A percentile compares a stretch with the other conserved stretches of the same genome.
Evolutionary conservation across 2,888 invertebrate genomes (phyloP).

Genomic region (Cephus rjabovi): DNA sequence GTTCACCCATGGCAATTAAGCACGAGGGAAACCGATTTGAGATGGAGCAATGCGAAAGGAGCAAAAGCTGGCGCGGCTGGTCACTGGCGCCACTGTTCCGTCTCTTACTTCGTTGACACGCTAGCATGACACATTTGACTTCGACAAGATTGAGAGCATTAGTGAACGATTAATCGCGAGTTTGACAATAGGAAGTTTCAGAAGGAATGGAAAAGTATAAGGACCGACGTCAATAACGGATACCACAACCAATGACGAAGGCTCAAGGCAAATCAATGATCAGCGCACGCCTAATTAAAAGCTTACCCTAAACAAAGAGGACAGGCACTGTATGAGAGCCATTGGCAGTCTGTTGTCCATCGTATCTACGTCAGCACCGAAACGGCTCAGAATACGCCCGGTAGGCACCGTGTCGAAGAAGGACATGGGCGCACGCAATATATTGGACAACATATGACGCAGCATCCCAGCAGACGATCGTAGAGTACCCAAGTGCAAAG

Average conservation of each 20-base stretch:
- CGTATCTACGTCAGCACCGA: conserved; percentile 71
- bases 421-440: conserved; percentile 70
- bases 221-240: background rate
- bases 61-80: background rate
- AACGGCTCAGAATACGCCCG: conserved; percentile 74
- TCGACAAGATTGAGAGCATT: background rate
- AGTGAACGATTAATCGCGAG: background rate
- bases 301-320: conserved; percentile 59
- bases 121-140: background rate
- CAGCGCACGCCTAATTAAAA: conserved; percentile 7
- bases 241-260: background rate
- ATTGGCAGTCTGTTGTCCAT: conserved; percentile 69
- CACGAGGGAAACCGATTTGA: background rate
- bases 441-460: conserved; percentile 65
- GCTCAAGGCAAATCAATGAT: conserved; percentile 12
- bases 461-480: conserved; percentile 63
- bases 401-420: conserved; percentile 75
- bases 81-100: background rate
- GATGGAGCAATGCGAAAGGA: background rate
- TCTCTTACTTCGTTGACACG: background rate
- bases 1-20: conserved; percentile 32
- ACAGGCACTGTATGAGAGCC: conserved; percentile 53
- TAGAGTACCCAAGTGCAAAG: conserved; percentile 75
- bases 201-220: background rate
- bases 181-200: background rate